Evolutionary conservation across 2,797 vertebrate genomes (phyloP), one percentile per base, ranked within the genome.

Genomic region (Etheostoma nigrum): DNA sequence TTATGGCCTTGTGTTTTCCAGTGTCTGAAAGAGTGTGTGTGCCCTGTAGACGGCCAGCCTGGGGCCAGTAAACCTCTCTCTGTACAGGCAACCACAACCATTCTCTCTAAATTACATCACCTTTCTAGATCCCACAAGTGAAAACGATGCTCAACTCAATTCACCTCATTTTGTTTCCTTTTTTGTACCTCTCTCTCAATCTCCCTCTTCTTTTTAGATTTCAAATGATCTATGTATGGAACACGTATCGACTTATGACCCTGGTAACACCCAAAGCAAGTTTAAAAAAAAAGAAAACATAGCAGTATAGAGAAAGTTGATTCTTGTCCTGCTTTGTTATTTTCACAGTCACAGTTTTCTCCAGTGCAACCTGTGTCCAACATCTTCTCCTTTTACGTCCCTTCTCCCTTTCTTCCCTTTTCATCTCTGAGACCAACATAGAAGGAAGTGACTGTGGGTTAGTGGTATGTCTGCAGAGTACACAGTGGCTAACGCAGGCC

Each of bases 31-130:
- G 82, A 81, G 87, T 90, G 78, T 88, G 90, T 82, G 86, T 87
- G 86, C 87, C 92, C 91, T 92, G 77, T 87, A 84, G 87, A 93
- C 82, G 76, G 83, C 82, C 86, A 72, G 83, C 89, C 85, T 81
- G 89, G 87, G 92, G 94, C 90, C 89, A 87, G 91, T 94, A 93
- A 93, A 92, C 76, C 74, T 90, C 85, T 78, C 84, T 85, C 78
- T 85, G 87, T 84, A 85, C 87, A 88, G 78, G 88, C 80, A 93
- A 92, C 92, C 82, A 19, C 91, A 91, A 75, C 87, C 88, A 92
- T 92, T 93, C 88, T 81, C 84, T 80, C 75, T 82, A 84, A 92
- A 92, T 95, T 76, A 95, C 93, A 91, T 95, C 93, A 94, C 89
- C 91, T 91, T 90, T 91, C 88, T 92, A 85, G 78, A 90, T 90